Percentiles rank a stretch among this genome's conserved stretches.
Conservation (phyloP, 2,113 vertebrate species). For the Ovis aries region DNA sequence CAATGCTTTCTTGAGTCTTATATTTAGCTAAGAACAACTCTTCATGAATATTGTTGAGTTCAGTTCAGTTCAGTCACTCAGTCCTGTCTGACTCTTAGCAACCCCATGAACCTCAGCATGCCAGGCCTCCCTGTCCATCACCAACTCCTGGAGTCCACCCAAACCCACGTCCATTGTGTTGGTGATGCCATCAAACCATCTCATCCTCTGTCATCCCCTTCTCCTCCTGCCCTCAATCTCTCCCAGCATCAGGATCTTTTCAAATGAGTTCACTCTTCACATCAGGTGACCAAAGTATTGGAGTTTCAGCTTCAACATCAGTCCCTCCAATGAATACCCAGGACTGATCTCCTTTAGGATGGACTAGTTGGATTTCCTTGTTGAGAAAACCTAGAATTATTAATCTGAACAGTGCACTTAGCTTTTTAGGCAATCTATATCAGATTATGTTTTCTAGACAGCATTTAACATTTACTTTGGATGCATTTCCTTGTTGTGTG, state of each 20-base stretch:
- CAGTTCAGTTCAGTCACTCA: background rate
- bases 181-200: background rate
- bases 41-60: background rate
- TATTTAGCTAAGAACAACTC: background rate
- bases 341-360: background rate
- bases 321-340: background rate
- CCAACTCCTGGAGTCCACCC: background rate
- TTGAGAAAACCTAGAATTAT: background rate
- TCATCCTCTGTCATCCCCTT: background rate
- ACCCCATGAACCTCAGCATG: rapidly evolving
- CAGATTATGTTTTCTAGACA: background rate
- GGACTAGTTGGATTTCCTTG: background rate
- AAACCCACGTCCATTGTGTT: rapidly evolving
- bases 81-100: background rate
- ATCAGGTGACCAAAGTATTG: background rate
- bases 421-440: background rate
- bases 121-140: background rate
- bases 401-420: background rate
- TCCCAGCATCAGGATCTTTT: background rate
- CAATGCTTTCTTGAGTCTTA: background rate
- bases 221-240: background rate
- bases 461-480: background rate
- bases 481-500: background rate
- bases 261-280: background rate
- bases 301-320: background rate